Conservation (phyloP, 2,888 invertebrate genomes). For the Chrysotoxum bicinctum region DNA sequence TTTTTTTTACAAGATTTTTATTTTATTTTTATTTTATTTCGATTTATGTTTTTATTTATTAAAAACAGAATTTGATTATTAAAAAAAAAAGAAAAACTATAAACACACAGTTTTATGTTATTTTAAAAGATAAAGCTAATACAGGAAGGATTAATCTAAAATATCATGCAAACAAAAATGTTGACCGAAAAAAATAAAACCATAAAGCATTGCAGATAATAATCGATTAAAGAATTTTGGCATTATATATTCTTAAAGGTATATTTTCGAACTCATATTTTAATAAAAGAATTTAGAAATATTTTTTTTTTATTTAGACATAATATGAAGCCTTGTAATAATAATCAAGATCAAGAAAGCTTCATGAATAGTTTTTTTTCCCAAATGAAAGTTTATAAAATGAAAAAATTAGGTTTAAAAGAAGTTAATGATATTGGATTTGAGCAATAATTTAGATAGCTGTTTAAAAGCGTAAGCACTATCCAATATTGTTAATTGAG, state of each 20-base stretch:
- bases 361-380: not conserved
- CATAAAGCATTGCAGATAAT: not conserved
- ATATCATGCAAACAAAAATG: conserved; percentile 17
- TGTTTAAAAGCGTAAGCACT: no score
- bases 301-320: no score
- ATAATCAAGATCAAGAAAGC: not conserved
- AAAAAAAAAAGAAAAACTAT: conserved; percentile 30
- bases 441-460: no score
- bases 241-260: not conserved
- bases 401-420: not conserved
- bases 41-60: conserved; percentile 29
- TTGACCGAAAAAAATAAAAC: not conserved
- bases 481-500: not conserved
- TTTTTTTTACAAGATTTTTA: conserved; percentile 60
- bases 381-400: not conserved
- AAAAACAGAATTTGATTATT: conserved; percentile 52
- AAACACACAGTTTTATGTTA: conserved; percentile 23
- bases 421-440: no score
- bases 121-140: conserved; percentile 22
- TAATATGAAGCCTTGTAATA: not conserved
- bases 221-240: not conserved
- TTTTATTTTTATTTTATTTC: conserved; percentile 33
- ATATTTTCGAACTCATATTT: not conserved
- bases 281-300: not conserved
- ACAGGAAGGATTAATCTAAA: conserved; percentile 15